phyloP scores from a whole-genome alignment of 2,113 vertebrate genomes.

The Salvelinus fontinalis region DNA sequence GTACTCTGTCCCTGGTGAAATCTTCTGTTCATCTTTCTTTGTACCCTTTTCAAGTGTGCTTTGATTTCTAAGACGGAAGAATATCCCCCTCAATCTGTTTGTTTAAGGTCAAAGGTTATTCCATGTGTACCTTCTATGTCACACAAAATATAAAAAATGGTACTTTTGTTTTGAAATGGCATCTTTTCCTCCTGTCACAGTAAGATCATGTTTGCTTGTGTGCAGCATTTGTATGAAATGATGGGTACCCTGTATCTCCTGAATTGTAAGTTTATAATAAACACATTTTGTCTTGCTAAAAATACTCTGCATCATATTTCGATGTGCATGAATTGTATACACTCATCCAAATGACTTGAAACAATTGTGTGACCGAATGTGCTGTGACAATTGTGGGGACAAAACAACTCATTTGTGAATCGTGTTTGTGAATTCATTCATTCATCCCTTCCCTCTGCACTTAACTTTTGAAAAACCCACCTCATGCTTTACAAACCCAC shows the following conservation, averaged over 20 bases:
- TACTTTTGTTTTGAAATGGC: conserved; percentile 32
- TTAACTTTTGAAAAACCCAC: conserved; percentile 54
- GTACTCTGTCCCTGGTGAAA: conserved; percentile 5
- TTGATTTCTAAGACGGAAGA: conserved; percentile 24
- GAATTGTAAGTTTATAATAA: conserved; percentile 54
- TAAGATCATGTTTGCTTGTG: conserved; percentile 45
- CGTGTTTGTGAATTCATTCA: neutral
- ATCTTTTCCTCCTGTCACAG: conserved; percentile 38
- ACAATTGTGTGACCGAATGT: neutral
- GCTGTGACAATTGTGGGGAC: neutral
- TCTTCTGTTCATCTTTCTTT: neutral
- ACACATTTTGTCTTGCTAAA: conserved; percentile 50
- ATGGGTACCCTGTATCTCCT: conserved; percentile 47
- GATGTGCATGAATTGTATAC: conserved; percentile 43
- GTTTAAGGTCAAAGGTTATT: conserved; percentile 13
- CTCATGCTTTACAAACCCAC: conserved; percentile 62
- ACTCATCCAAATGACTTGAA: conserved; percentile 3
- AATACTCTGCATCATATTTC: conserved; percentile 57
- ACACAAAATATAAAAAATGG: neutral
- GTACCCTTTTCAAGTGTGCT: conserved; percentile 12
- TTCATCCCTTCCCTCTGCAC: conserved; percentile 23
- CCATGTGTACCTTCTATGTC: conserved; percentile 20
- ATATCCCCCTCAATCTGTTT: neutral
- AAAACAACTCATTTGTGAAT: conserved; percentile 8
- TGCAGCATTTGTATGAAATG: conserved; percentile 44